Conservation (phyloP, 2,797 vertebrate species). For the Pangasius djambal region DNA sequence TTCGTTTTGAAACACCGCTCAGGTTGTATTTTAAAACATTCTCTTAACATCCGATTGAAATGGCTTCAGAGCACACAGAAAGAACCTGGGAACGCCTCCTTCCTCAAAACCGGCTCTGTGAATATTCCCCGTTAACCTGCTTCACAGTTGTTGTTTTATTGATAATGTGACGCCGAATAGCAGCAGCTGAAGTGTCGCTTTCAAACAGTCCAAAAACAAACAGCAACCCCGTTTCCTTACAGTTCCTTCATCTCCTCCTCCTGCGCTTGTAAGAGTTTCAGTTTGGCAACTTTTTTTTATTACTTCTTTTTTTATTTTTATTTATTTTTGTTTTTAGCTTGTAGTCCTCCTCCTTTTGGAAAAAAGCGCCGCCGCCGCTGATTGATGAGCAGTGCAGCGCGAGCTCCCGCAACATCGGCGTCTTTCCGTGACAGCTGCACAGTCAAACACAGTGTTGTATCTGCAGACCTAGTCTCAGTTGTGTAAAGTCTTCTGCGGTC, state of each 20-base stretch:
- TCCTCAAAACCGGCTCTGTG: not conserved
- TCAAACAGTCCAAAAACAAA: not conserved
- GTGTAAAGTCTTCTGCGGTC: not conserved
- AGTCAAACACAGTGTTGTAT: not conserved
- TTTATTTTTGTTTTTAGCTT: not conserved
- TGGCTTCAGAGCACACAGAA: not conserved
- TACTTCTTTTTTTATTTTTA: not conserved
- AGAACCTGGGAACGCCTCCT: not conserved
- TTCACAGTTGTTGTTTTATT: not conserved
- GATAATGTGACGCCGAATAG: not conserved
- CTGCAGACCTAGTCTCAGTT: too few relatives aligned
- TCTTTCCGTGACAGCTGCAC: conserved; percentile 5
- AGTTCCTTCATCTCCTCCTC: not conserved
- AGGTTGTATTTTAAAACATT: not conserved
- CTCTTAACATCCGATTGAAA: not conserved
- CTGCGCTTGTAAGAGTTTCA: not conserved
- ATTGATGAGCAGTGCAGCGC: not conserved
- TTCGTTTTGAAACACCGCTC: not conserved
- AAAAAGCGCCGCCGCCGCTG: not conserved
- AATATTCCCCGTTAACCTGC: not conserved
- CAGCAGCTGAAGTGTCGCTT: not conserved
- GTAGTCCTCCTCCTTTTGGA: not conserved
- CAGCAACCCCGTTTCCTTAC: not conserved
- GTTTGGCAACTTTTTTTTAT: not conserved
- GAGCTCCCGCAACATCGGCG: not conserved